phyloP scores from a whole-genome alignment of 2,888 invertebrate species.

The Melipona beecheii region DNA sequence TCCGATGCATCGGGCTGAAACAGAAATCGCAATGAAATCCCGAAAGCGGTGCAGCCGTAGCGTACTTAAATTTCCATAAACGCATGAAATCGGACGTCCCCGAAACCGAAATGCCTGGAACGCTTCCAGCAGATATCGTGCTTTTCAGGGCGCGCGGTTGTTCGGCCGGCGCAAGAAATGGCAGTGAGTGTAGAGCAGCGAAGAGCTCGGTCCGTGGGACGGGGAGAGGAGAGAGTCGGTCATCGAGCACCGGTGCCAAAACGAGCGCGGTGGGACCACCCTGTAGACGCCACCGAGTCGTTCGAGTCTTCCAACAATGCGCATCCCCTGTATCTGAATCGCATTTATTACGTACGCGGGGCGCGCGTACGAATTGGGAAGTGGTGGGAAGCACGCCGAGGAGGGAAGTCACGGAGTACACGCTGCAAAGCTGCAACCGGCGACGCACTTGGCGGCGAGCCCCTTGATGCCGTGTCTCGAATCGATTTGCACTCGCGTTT shows the following conservation, averaged over 20 bases:
- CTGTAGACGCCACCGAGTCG: slow-evolving; percentile 53
- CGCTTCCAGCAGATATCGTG: slow-evolving; percentile 58
- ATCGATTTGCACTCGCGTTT: slow-evolving; percentile 39
- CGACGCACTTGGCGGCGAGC: slow-evolving; percentile 46
- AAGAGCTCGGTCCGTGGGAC: background rate
- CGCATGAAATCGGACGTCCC: slow-evolving; percentile 52
- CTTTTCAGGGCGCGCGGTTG: slow-evolving; percentile 46
- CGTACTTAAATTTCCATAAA: slow-evolving; percentile 53
- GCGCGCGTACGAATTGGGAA: slow-evolving; percentile 9
- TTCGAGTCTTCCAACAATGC: slow-evolving; percentile 27
- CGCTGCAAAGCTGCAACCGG: slow-evolving; percentile 27
- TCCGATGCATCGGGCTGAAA: slow-evolving; percentile 25
- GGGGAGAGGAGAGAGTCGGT: slow-evolving; percentile 27
- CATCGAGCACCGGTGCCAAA: slow-evolving; percentile 61
- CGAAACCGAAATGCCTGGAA: slow-evolving; percentile 61
- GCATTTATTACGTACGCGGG: slow-evolving; percentile 50
- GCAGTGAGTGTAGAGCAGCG: background rate
- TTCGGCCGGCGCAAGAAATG: slow-evolving; percentile 46
- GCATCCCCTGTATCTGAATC: slow-evolving; percentile 51
- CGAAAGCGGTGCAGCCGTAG: slow-evolving; percentile 3
- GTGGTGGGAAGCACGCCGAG: background rate
- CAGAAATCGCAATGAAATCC: slow-evolving; percentile 28
- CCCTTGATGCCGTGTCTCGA: slow-evolving; percentile 39
- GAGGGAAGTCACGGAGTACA: slow-evolving; percentile 1
- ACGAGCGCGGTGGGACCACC: slow-evolving; percentile 37